These are phyloP conservation scores for Lepidocyrtinus sp. DNA, from an alignment of 2,888 invertebrate species.

Conservation along the genomic window DNA sequence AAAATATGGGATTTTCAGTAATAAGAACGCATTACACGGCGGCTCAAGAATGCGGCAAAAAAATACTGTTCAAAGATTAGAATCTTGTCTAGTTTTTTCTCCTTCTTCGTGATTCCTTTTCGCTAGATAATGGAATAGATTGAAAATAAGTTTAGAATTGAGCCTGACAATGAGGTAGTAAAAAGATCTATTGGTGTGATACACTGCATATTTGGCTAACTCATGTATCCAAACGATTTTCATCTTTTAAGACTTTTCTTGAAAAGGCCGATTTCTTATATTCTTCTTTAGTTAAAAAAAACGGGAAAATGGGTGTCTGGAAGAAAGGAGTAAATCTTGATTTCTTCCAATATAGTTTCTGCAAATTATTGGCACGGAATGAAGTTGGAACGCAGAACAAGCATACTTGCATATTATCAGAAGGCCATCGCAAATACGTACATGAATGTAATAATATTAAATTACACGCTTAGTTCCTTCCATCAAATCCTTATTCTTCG, in stretches of 20 bases:
- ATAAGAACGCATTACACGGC: constrained; percentile 1
- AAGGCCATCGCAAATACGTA: neutral
- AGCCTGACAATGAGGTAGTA: constrained; percentile 14
- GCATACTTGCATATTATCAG: constrained; percentile 13
- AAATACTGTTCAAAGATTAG: constrained; percentile 24
- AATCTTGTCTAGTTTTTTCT: constrained; percentile 26
- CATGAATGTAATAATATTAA: constrained; percentile 5
- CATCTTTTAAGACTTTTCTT: constrained; percentile 3
- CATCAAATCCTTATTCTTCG: no score
- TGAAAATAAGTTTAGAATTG: constrained; percentile 14
- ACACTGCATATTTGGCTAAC: constrained; percentile 22
- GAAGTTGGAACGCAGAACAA: constrained; percentile 6
- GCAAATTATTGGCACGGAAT: constrained; percentile 38
- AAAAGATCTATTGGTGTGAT: constrained; percentile 49
- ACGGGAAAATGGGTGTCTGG: neutral
- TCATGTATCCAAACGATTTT: neutral
- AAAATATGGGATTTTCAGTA: neutral
- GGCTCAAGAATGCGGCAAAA: constrained; percentile 18
- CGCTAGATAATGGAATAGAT: constrained; percentile 5
- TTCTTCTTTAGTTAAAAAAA: neutral
- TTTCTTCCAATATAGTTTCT: no score
- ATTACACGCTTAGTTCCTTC: neutral
- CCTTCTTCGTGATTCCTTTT: neutral
- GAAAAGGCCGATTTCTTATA: neutral
- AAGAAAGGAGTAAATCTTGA: constrained; percentile 35